These are phyloP conservation scores for Rhyacophila evoluta DNA, from an alignment of 2,888 invertebrate genomes.

Conservation along the genomic window DNA sequence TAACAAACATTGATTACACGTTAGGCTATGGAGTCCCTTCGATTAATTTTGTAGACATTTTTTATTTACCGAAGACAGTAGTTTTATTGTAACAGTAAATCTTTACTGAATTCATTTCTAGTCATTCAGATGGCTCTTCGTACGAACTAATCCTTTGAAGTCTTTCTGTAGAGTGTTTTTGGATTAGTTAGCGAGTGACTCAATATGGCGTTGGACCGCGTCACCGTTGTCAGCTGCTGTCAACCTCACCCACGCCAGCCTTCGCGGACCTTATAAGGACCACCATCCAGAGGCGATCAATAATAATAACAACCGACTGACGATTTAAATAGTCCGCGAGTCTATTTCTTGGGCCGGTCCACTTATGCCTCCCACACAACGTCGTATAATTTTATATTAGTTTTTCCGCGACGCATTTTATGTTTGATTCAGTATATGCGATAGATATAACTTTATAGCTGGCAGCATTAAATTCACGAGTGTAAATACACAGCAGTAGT, in stretches of 20 bases:
- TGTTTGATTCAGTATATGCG: not conserved
- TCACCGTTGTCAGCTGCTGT: not conserved
- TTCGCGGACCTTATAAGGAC: constrained; percentile 44
- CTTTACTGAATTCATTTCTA: too few species aligned
- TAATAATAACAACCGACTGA: not conserved
- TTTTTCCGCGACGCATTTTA: not conserved
- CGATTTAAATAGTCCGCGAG: constrained; percentile 16
- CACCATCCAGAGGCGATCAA: not conserved
- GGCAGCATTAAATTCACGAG: too few species aligned
- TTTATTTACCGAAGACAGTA: too few species aligned
- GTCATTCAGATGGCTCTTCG: too few species aligned
- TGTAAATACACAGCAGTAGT: too few species aligned
- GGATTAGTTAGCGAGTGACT: constrained; percentile 6
- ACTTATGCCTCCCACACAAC: constrained; percentile 36
- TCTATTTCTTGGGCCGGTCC: constrained; percentile 39
- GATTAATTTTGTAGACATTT: too few species aligned
- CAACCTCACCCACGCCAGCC: constrained; percentile 48
- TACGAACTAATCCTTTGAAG: not conserved
- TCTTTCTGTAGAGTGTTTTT: not conserved
- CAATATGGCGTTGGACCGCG: constrained; percentile 38
- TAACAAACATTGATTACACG: too few species aligned
- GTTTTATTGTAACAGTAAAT: too few species aligned
- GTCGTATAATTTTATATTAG: not conserved
- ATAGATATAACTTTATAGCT: not conserved
- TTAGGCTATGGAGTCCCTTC: too few species aligned